Base-by-base conservation (phyloP, 1,140 invertebrate genomes). In the Pseudachorutes palmiensis region DNA sequence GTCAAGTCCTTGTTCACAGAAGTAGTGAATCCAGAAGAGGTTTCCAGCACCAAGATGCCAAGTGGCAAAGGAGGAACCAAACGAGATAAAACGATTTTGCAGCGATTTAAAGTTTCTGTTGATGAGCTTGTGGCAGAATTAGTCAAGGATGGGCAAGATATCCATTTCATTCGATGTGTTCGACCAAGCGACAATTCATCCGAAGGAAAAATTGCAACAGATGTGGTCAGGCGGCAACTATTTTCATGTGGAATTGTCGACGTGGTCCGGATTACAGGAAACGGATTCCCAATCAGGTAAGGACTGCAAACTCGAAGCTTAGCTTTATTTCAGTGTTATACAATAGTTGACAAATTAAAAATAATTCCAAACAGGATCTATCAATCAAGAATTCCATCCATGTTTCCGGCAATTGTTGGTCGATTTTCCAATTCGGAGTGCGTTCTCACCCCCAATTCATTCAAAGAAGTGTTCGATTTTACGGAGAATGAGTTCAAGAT, bases 161-260 rank as follows among this genome's bases (percentile, higher is more conserved):
- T 71, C 5, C 66, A 71, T 66, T 71, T 71, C 28, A 68, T 71
- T 36, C 57, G 64, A 59, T 71, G 70, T 59, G 66, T 71, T 49
- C 49, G 66, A 48, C 70, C 70, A 28, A 71, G 66, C 33, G 41
- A 49, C 28, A 57, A 67, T 1, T 41, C 67, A 22, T 16, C 45
- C 9, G 60, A 55, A 24, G 63, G 49, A 57, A 57, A 51, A 48
- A 58, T 67, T 32, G 48, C 36, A 1, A 45, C 45, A 30, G 66
- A 63, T 2, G 41, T 71, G 28, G 66, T 67, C 1, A 55, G 59
- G 57, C 48, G 61, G n/a, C 70, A 71, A 31, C 31, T 71, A 22
- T 62, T 41, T 31, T 63, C 70, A 0, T 65, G 48, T 59, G 70
- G 70, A 0, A 71, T 71, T 65, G 70, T 64, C 0, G 70, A 71